Conservation (phyloP, 2,888 invertebrate species). For the Xestoiulus laeticollis region DNA sequence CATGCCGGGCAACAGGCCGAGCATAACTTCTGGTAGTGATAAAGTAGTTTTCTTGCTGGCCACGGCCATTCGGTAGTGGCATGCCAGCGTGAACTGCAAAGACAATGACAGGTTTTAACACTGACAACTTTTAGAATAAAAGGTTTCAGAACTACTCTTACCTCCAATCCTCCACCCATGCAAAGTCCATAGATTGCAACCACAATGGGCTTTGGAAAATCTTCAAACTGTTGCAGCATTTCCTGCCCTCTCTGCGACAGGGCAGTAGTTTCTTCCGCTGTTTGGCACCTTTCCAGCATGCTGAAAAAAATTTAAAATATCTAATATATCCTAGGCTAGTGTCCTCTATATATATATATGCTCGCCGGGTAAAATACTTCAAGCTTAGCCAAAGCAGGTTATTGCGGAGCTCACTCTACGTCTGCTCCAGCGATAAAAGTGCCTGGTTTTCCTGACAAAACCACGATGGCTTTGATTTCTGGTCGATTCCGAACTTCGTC, state of each 20-base stretch:
- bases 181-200: slow-evolving; percentile 97
- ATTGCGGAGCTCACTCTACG: slow-evolving; percentile 68
- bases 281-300: slow-evolving; percentile 73
- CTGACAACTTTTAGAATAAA: too few relatives aligned
- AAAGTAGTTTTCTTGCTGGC: slow-evolving; percentile 90
- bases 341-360: too few relatives aligned
- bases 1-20: slow-evolving; percentile 94
- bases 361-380: neutral
- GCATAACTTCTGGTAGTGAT: slow-evolving; percentile 95
- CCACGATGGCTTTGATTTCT: slow-evolving; percentile 82
- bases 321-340: too few relatives aligned
- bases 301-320: slow-evolving; percentile 59
- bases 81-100: slow-evolving; percentile 80
- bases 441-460: slow-evolving; percentile 94
- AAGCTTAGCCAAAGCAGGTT: neutral
- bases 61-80: slow-evolving; percentile 95
- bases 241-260: slow-evolving; percentile 83
- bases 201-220: slow-evolving; percentile 86
- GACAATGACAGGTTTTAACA: neutral
- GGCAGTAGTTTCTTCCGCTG: slow-evolving; percentile 77
- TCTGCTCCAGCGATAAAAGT: slow-evolving; percentile 99
- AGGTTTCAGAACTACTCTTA: slow-evolving; percentile 62
- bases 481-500: slow-evolving; percentile 80
- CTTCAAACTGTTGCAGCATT: slow-evolving; percentile 81
- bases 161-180: slow-evolving; percentile 97